A percentile compares a stretch with the other conserved stretches of the same genome.
Evolutionary conservation across 2,888 invertebrate genomes (phyloP).

Genomic region (Pachymerium ferrugineum): DNA sequence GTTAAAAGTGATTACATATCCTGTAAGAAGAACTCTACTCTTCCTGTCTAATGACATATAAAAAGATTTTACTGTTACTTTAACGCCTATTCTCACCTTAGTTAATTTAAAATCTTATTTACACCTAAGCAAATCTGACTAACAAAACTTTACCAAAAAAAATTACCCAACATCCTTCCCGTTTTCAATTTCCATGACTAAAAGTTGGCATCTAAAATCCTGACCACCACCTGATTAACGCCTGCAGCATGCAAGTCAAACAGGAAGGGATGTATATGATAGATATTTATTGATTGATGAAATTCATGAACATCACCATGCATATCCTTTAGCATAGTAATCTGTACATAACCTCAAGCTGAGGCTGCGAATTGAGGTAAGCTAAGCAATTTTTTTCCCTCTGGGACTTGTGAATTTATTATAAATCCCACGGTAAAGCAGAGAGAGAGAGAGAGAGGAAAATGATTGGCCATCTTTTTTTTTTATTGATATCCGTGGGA

Average conservation of each 20-base stretch:
- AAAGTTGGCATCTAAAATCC: not conserved
- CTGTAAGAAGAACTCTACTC: no score
- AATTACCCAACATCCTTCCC: no score
- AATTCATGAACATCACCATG: conserved; percentile 1
- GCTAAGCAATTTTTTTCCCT: conserved; percentile 5
- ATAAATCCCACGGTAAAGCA: not conserved
- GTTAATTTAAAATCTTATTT: no score
- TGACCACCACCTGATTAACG: not conserved
- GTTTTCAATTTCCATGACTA: not conserved
- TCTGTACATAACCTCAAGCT: not conserved
- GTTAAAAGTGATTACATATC: no score
- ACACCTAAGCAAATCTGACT: no score
- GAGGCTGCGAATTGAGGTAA: not conserved
- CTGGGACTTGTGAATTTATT: conserved; percentile 11
- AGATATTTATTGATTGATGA: not conserved
- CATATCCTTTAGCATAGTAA: not conserved
- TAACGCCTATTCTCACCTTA: no score
- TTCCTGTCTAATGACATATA: no score
- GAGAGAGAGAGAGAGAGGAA: conserved; percentile 3
- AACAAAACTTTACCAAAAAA: no score
- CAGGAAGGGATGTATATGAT: not conserved
- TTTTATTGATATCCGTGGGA: conserved; percentile 14
- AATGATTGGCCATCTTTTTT: conserved; percentile 20
- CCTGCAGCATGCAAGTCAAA: not conserved
- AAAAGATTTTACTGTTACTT: no score